Base-by-base conservation (phyloP, 2,888 invertebrate species). In the Blastobasis adustella region DNA sequence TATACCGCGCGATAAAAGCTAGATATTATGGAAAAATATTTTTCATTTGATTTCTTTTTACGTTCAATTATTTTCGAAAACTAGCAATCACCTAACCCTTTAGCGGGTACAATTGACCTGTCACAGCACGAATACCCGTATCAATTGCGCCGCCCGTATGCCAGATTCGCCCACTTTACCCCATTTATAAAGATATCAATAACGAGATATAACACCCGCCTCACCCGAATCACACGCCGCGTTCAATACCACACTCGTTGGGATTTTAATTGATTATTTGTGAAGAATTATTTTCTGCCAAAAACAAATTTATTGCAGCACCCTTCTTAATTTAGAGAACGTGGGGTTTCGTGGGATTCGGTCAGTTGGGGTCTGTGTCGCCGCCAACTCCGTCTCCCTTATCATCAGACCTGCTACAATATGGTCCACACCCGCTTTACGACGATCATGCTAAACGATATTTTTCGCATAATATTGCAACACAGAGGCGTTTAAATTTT, bases 141-240 rank as follows among this genome's bases (percentile, higher is more conserved):
- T 86, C 76, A 76, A 78, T 80, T 66, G 66, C 59, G 61, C 52
- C 62, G 66, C 85, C 86, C 85, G 84, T 87, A 86, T 85, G 73
- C 73, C 66, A 77, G 76, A 83, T 83, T 79, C 65, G 71, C 70
- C 76, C 79, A 83, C 72, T 83, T 83, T 78, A 83, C 81, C 77
- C 80, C 69, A 84, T 82, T 81, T 82, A 81, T 80, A 76, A 71
- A 81, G 82, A 85, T 86, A 87, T 88, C 85, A 86, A 83, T 86
- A 86, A 82, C 82, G 60, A 74, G 81, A 84, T 79, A 75, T 71
- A 23, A 23, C 23, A 66, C 66, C 55, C 56, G 55, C 79, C 82
- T 82, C 65, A 73, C 68, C 66, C 69, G 23, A 69, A 73, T 69
- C 54, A 62, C 60, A 59, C 70, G 74, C 65, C 76, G 74, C 62